Conservation (phyloP, 2,113 vertebrate genomes). For the Cygnus buccinator region DNA sequence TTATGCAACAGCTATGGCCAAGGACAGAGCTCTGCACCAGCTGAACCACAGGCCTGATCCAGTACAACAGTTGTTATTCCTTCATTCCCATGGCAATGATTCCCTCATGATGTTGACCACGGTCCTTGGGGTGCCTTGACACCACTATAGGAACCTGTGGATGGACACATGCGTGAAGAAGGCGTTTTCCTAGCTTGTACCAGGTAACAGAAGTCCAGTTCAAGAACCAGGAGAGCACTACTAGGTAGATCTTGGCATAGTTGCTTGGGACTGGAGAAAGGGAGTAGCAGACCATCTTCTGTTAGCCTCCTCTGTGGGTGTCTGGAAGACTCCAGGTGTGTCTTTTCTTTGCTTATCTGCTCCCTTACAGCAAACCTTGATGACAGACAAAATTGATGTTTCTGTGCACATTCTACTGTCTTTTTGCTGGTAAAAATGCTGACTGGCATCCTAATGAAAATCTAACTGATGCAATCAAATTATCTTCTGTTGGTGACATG, state of each 20-base stretch:
- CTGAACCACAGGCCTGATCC: neutral
- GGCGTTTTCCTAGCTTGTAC: neutral
- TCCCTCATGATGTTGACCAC: neutral
- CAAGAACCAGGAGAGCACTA: neutral
- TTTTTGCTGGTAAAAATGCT: neutral
- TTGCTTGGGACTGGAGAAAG: neutral
- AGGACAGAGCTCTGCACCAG: neutral
- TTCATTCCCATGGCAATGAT: fast-evolving
- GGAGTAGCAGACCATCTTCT: neutral
- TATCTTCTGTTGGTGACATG: neutral
- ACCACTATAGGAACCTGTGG: neutral
- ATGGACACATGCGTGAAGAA: neutral
- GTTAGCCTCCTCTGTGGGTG: neutral
- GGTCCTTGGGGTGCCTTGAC: fast-evolving
- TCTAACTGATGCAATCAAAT: neutral
- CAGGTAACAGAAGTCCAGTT: neutral
- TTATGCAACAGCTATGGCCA: neutral
- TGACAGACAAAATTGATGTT: neutral
- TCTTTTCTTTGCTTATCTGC: neutral
- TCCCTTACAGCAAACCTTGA: neutral
- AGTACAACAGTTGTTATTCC: neutral
- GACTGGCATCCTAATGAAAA: neutral
- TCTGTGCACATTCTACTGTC: fast-evolving
- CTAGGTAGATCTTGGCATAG: neutral
- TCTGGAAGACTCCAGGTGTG: neutral